Evolutionary conservation across 2,113 vertebrate genomes (phyloP), one percentile per base, ranked within the genome.

Genomic region (Erpornis zantholeuca): DNA sequence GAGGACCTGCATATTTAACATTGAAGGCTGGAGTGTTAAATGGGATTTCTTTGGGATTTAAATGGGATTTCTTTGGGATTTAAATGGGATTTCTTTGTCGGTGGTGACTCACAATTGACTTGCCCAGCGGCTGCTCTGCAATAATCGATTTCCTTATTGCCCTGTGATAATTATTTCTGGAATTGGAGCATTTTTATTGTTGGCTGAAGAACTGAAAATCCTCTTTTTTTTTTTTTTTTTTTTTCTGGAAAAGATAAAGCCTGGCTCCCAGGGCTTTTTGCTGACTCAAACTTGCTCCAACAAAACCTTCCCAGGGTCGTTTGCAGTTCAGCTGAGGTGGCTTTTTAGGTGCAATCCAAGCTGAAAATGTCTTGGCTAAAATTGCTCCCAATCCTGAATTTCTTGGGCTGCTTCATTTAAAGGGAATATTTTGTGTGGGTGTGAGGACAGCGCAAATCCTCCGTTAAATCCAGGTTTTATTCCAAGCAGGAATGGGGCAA

Each of bases 371-470:
- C 68, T 50, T 24, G 50, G 23, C 28, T 77, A 25, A 56, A 84
- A 45, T 81, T 56, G 54, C 63, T 94, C 52, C 71, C 20, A n/a
- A 52, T 24, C 7, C 17, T 8, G 5, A 20, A 13, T 91, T 72
- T 85, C 40, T 38, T 29, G 4, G 7, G 20, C 27, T 45, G 11
- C 57, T 68, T 57, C 28, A 23, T 49, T 86, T 57, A 9, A 36
- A 53, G 52, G 36, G 27, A 65, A 38, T 60, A 21, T 29, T 66
- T 73, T 11, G 10, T 4, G 49, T 28, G 40, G 25, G 3, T 29
- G 38, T 0, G 0, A 80, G 25, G 0, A 19, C 47, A 15, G 12
- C 0, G 0, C 25, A 53, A 69, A 79, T 7, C 20, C 5, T 15
- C 11, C 2, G 1, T 57, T 72, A 31, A 54, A 42, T 45, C 56